These are phyloP conservation scores for Plectropomus leopardus DNA, from an alignment of 2,113 vertebrate species.

Conservation along the genomic window DNA sequence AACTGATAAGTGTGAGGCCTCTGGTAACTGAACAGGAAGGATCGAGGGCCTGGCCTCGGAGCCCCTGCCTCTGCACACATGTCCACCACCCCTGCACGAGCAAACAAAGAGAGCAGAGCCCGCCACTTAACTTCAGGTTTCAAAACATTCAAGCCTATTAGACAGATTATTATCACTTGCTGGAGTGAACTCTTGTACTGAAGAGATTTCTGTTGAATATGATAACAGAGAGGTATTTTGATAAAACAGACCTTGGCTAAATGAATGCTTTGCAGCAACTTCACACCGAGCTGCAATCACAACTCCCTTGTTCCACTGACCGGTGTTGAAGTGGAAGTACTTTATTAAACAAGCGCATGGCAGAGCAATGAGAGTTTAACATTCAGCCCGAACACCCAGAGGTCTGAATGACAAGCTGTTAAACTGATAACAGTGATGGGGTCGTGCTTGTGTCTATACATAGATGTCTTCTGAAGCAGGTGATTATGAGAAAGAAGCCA, in stretches of 20 bases:
- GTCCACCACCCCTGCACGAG: slow-evolving; percentile 72
- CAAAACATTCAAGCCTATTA: slow-evolving; percentile 53
- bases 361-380: slow-evolving; percentile 49
- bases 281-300: slow-evolving; percentile 59
- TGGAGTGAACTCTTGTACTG: slow-evolving; percentile 29
- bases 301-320: slow-evolving; percentile 42
- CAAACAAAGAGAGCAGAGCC: slow-evolving; percentile 66
- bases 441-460: slow-evolving; percentile 4
- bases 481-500: slow-evolving; percentile 4
- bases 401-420: slow-evolving; percentile 66
- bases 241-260: slow-evolving; percentile 11
- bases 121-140: slow-evolving; percentile 63
- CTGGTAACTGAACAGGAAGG: slow-evolving; percentile 82
- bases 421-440: slow-evolving; percentile 59
- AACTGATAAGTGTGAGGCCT: slow-evolving; percentile 81
- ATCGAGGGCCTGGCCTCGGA: slow-evolving; percentile 71
- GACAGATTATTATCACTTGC: slow-evolving; percentile 49
- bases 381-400: slow-evolving; percentile 51
- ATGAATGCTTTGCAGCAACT: slow-evolving; percentile 34
- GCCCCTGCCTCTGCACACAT: slow-evolving; percentile 78
- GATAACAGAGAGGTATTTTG: slow-evolving; percentile 38
- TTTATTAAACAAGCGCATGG: slow-evolving; percentile 63
- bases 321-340: slow-evolving; percentile 61
- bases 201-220: slow-evolving; percentile 40
- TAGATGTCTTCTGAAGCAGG: slow-evolving; percentile 35